Base-by-base conservation (phyloP, 2,797 vertebrate genomes). In the Taenioides sp. region DNA sequence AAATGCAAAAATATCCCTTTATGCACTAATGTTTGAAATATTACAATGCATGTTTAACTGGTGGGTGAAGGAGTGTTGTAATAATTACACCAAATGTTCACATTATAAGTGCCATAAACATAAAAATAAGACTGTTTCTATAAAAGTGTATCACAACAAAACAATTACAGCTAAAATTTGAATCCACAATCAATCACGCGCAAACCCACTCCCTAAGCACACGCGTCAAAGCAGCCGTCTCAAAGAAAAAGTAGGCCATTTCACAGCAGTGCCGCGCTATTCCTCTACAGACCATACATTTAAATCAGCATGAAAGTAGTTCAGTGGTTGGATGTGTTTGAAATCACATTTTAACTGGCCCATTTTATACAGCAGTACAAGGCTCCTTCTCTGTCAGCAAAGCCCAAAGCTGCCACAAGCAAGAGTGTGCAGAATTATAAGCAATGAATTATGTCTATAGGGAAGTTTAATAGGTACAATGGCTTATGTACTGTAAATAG, bases 211-310 rank as follows among this genome's bases (percentile, higher is more conserved):
- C 61, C 61, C 61, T 43, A 12, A 23, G 61, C 31, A 37, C 31
- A n/a, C 16, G 20, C 31, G 60, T 63, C 61, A 43, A 22, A 14
- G 61, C 31, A 4, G 61, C 61, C 14, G 31, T 43, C 34, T 63
- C 20, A 7, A 23, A 22, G 61, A 63, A 40, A 63, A 63, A 63
- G 3, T 63, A 43, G 61, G 61, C 20, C 34, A 63, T 22, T 43
- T 63, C 61, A 63, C 61, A 40, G 61, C 34, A n/a, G 60, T 4
- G 31, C 18, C 17, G 9, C 60, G 1, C 20, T 63, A 40, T 63
- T 63, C 40, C 63, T 65, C 40, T 22, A 25, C 11, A 65, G 40
- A 47, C 63, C 63, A 27, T 47, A 65, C 63, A 49, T 65, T 65
- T 40, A 63, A 63, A 63, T 63, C 31, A 43, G 22, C 34, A 63